Percentiles rank a stretch among this genome's conserved stretches.
phyloP scores from a whole-genome alignment of 2,113 vertebrate species.

The Indicator indicator region DNA sequence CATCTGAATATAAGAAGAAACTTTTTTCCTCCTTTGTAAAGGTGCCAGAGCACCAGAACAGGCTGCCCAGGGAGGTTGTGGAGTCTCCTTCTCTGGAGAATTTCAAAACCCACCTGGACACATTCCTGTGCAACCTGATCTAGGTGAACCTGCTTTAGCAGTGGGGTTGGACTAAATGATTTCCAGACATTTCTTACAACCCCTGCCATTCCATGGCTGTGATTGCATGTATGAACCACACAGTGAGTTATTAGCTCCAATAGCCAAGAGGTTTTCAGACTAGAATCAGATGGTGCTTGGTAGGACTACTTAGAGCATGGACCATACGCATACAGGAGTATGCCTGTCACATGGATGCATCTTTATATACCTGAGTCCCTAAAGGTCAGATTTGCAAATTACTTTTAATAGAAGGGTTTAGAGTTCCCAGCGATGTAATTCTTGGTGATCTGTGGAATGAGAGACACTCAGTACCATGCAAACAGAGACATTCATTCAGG shows the following conservation, averaged over 20 bases:
- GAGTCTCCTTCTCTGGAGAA: no score
- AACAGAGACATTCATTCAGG: background rate
- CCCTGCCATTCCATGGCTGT: no score
- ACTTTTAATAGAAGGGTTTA: background rate
- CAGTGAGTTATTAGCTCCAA: accelerated
- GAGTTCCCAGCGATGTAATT: background rate
- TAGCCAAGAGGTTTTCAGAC: accelerated
- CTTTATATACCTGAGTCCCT: background rate
- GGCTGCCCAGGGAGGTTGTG: no score
- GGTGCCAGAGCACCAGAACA: no score
- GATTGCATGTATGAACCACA: background rate
- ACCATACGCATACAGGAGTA: background rate
- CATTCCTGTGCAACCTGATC: no score
- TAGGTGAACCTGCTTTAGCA: no score
- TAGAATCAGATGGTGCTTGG: background rate
- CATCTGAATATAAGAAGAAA: no score
- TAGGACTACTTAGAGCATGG: background rate
- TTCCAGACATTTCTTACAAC: no score
- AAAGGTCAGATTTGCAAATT: background rate
- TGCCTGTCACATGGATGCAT: background rate
- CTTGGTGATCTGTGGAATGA: background rate
- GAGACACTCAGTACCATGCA: background rate
- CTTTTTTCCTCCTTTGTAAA: no score
- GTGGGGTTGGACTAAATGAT: no score
- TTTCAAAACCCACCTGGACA: no score